Conservation (phyloP, 2,888 invertebrate species). For the Chrysolina haemoptera region DNA sequence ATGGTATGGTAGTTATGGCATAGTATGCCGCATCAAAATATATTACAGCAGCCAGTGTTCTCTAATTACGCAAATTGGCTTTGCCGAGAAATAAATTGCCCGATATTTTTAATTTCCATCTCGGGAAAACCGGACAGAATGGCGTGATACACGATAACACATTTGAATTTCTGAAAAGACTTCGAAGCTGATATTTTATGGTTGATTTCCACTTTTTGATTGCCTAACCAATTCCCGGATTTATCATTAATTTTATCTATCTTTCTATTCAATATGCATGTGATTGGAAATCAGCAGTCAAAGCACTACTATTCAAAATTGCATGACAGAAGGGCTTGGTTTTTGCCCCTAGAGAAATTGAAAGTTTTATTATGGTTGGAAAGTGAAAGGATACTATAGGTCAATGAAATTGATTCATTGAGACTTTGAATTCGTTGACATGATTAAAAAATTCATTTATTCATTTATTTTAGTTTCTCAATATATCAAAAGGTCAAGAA, state of each 20-base stretch:
- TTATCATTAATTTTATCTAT: background rate
- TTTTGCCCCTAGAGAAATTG: no score
- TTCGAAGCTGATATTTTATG: background rate
- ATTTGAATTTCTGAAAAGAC: background rate
- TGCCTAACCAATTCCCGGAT: background rate
- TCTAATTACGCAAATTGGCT: slow-evolving; percentile 33
- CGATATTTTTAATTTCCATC: slow-evolving; percentile 26
- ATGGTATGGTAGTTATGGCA: background rate
- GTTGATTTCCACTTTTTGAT: slow-evolving; percentile 13
- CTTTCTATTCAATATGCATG: no score
- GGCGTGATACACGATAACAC: background rate
- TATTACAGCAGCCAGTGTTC: slow-evolving; percentile 22
- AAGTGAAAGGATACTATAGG: no score
- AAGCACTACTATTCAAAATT: no score
- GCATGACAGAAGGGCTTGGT: no score
- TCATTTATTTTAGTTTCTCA: no score
- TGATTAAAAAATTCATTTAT: no score
- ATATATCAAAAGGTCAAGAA: no score
- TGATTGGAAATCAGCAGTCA: no score
- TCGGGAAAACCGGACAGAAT: background rate
- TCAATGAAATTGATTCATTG: no score
- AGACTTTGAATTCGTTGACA: no score
- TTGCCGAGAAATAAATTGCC: slow-evolving; percentile 19
- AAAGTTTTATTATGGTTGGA: no score
- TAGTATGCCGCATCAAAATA: slow-evolving; percentile 32